Evolutionary conservation across 2,113 vertebrate species (phyloP).

Genomic region (Falco punctatus): DNA sequence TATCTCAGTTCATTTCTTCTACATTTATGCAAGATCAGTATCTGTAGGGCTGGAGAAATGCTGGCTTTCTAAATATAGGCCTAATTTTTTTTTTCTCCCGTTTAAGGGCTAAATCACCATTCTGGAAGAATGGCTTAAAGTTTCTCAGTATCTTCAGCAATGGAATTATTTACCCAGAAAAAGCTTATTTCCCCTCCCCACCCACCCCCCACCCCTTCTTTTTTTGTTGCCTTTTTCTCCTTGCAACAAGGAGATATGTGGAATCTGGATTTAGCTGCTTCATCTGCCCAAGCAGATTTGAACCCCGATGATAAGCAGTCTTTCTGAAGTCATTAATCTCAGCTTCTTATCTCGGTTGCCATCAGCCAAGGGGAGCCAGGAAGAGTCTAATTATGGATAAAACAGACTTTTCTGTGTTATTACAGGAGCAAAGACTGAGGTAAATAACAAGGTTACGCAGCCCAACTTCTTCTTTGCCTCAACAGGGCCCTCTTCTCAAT

Average conservation of each 20-base stretch:
- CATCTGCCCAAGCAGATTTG: constrained; percentile 6
- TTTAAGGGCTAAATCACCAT: constrained; percentile 16
- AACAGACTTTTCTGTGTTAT: background rate
- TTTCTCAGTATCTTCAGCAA: background rate
- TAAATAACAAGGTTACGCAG: background rate
- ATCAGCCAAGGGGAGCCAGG: background rate
- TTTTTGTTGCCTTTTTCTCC: background rate
- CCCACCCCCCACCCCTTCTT: too few relatives aligned
- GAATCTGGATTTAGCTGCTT: background rate
- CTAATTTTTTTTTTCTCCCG: background rate
- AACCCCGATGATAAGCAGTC: background rate
- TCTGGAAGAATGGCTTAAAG: background rate
- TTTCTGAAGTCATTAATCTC: constrained; percentile 33
- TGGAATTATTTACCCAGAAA: background rate
- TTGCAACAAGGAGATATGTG: background rate
- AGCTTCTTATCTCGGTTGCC: constrained; percentile 13
- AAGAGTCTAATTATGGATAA: constrained; percentile 5
- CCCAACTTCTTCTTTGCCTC: background rate
- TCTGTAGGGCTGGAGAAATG: constrained; percentile 36
- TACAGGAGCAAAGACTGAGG: background rate
- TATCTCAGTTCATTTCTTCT: constrained; percentile 60
- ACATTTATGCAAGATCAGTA: constrained; percentile 59
- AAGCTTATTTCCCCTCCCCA: background rate
- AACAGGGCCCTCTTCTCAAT: background rate
- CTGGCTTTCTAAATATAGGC: constrained; percentile 46